Percentiles rank a stretch among this genome's conserved stretches.
Evolutionary conservation across 2,888 invertebrate species (phyloP).

Genomic region (Lissocephala sabroskyi): DNA sequence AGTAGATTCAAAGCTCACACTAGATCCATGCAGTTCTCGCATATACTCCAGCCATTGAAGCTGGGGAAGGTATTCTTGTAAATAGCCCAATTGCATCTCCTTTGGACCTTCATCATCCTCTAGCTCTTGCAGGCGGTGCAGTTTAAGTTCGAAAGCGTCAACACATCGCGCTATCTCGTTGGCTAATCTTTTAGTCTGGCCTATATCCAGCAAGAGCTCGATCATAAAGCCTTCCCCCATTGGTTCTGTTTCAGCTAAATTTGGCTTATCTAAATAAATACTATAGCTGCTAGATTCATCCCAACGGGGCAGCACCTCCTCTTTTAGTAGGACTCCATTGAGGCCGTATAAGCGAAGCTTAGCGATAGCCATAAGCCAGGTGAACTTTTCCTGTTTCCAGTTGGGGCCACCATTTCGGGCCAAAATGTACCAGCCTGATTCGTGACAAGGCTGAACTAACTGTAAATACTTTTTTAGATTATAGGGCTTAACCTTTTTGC

Average conservation of each 20-base stretch:
- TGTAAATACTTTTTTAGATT: slow-evolving; percentile 64
- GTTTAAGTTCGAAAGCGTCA: slow-evolving; percentile 55
- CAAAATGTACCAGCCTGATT: slow-evolving; percentile 39
- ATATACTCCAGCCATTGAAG: slow-evolving; percentile 60
- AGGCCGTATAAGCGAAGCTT: slow-evolving; percentile 58
- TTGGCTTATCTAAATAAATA: slow-evolving; percentile 66
- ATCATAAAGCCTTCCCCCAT: slow-evolving; percentile 61
- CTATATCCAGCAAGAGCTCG: slow-evolving; percentile 60
- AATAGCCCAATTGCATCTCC: slow-evolving; percentile 66
- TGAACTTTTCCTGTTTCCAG: slow-evolving; percentile 57
- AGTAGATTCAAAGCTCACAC: slow-evolving; percentile 47
- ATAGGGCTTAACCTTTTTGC: slow-evolving; percentile 64
- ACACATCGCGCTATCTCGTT: slow-evolving; percentile 62
- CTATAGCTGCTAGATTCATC: slow-evolving; percentile 62
- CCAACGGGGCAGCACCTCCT: slow-evolving; percentile 67
- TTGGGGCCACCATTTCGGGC: slow-evolving; percentile 38
- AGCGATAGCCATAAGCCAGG: slow-evolving; percentile 63
- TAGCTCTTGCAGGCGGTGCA: slow-evolving; percentile 52
- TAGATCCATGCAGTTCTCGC: slow-evolving; percentile 41
- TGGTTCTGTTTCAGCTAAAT: slow-evolving; percentile 49
- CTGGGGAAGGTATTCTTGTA: slow-evolving; percentile 59
- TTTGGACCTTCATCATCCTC: slow-evolving; percentile 64
- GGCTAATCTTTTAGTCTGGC: slow-evolving; percentile 57
- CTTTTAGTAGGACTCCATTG: slow-evolving; percentile 63
- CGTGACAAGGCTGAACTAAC: slow-evolving; percentile 46